Base-by-base conservation (phyloP, 2,797 vertebrate species). In the Urocyon cinereoargenteus region DNA sequence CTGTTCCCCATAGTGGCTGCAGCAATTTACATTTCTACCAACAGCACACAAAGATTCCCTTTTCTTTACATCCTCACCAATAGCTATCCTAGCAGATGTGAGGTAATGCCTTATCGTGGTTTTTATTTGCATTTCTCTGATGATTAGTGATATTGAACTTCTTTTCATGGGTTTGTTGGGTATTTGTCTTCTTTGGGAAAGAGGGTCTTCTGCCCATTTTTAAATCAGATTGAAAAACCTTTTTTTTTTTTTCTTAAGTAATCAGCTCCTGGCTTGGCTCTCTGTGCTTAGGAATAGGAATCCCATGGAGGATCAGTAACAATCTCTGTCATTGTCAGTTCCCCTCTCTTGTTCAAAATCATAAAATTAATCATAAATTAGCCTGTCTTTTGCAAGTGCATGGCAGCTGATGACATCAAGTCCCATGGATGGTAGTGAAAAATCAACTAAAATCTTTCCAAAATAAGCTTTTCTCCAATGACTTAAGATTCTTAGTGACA, bases 171-270 rank as follows among this genome's bases (percentile, higher is more conserved):
- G 14, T n/a, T 24, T 93, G 0, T 57, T 86, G 73, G 16, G 28
- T 7, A 55, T 86, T 66, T 86, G 18, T 93, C 85, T 79, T 79
- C 6, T 55, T 89, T 45, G 24, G n/a, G 45, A 85, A 96, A 77
- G 81, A n/a, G 49, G 49, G 31, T 57, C 79, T 40, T 51, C 36
- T 34, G 45, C 81, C 81, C 45, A 21, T 72, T 90, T 88, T 92
- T 55, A 15, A n/a, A 24, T 90, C 13, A 24, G n/a, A 79, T 62
- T 31, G 28, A 36, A 73, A 86, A 89, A 34, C 28, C 68, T 61
- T 84, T 92, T 88, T 94, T 92, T 88, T 94, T 68, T 91, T 85
- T 85, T 89, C 73, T 88, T 83, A 82, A 86, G 66, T 49, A 66
- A 61, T 66, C 11, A 16, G 57, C 13, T 86, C 57, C 81, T 96